Evolutionary conservation across 2,113 vertebrate species (phyloP).

Genomic region (Agapornis roseicollis): DNA sequence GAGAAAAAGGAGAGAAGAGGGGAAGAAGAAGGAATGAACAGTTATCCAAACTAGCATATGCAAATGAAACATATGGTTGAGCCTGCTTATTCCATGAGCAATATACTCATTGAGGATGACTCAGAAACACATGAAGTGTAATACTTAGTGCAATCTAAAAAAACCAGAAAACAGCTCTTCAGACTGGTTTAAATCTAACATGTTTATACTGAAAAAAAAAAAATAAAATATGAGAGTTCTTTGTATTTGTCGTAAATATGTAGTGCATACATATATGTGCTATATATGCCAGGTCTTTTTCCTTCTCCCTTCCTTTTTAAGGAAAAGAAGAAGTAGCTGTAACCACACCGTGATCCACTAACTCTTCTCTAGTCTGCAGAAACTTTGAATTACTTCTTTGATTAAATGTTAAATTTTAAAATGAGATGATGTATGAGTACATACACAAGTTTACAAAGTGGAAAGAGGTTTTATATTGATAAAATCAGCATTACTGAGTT

Average conservation of each 20-base stretch:
- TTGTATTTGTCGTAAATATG: not conserved
- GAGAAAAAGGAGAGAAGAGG: not conserved
- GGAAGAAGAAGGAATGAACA: conserved; percentile 20
- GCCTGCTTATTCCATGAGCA: conserved; percentile 24
- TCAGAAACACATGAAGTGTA: conserved; percentile 52
- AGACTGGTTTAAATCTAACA: not conserved
- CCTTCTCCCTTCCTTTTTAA: not conserved
- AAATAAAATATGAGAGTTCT: not conserved
- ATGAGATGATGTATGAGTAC: not conserved
- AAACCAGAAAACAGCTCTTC: not conserved
- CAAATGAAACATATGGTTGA: conserved; percentile 57
- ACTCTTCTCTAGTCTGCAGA: not conserved
- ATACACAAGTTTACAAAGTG: not conserved
- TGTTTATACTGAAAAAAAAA: not conserved
- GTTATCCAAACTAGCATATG: conserved; percentile 44
- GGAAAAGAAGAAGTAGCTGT: not conserved
- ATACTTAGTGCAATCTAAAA: not conserved
- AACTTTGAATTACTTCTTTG: not conserved
- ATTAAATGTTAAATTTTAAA: conserved; percentile 11
- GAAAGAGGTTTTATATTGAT: not conserved
- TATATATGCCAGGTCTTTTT: not conserved
- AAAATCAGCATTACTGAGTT: not conserved
- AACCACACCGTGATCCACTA: not conserved
- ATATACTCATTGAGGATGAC: conserved; percentile 23
- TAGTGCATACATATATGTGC: not conserved